Evolutionary conservation across 2,797 vertebrate species (phyloP), one percentile per base, ranked within the genome.

Genomic region (Bovichtus diacanthus): DNA sequence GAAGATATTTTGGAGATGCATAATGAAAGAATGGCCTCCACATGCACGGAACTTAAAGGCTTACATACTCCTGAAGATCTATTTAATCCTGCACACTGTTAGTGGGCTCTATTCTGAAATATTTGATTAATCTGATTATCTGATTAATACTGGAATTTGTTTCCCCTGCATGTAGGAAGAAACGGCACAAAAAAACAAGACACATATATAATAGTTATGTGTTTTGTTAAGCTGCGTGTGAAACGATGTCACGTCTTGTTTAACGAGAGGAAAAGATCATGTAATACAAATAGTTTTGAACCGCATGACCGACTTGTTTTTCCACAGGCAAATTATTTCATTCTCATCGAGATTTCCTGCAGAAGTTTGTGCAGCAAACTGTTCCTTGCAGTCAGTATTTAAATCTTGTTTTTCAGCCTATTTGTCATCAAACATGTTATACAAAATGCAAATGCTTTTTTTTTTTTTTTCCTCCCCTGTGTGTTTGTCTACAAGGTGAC

Each of bases 301-400:
- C 36, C 25, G 23, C 38, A 31, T 21, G 19, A 62, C 6, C 6
- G 27, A 31, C 53, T 25, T 11, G 2, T 16, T 11, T 34, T 21
- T 11, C 4, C 55, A 19, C 19, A 51, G 19, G 56, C 8, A 61
- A 61, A 21, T 41, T 0, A 18, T 29, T 72, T 50, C 1, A 34
- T 66, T 43, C 11, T 46, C 29, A 21, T 41, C 39, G 23, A 10
- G 18, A 6, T n/a, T 31, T 68, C 38, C 62, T 46, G 47, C 36
- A 11, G 70, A 38, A 74, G 50, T 63, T 69, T 63, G 39, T 41
- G n/a, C 10, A 62, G 41, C 39, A 34, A 69, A 74, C 36, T 11
- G 5, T 8, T 44, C 12, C 39, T 38, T 9, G 1, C 12, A n/a
- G 29, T 31, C 51, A 19, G 3, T 13, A 16, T 66, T 54, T 3